Base-by-base conservation (phyloP, 2,113 vertebrate genomes). In the Leucopsar rothschildi region DNA sequence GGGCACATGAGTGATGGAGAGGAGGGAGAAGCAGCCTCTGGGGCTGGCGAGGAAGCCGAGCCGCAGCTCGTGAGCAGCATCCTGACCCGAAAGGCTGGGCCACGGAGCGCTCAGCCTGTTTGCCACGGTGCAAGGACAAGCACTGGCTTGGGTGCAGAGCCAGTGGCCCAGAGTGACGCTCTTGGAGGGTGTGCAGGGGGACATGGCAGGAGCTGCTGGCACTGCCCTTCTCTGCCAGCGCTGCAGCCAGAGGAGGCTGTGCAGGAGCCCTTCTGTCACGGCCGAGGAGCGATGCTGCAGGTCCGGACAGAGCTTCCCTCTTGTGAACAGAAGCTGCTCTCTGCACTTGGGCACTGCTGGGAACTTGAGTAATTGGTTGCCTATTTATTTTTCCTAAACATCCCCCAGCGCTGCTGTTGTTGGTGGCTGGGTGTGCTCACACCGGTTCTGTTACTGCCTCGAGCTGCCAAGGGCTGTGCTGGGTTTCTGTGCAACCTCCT, bases 1-100 rank as follows among this genome's bases (percentile, higher is more conserved):
- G 53, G 89, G 83, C 3, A 98, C 97, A 78, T 98, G 98, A 98
- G 59, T 0, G 1, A 10, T 42, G 42, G 15, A 65, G 14, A 61
- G 35, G 19, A n/a, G 21, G 7, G 3, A 6, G 16, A 44, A 90
- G 91, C 42, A 90, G 88, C 61, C 90, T 92, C 60, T 81, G 13
- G 4, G 88, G 88, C 86, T 95, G 56, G 39, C 4, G 11, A 95
- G 77, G 55, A 85, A 86, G 50, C 93, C 81, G 23, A 92, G 71
- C 90, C 66, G 39, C 47, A 31, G 79, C 82, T 79, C 37, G 25
- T 20, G 52, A 69, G 88, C 91, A 88, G 57, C 61, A 40, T 81
- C 61, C 57, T 85, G 80, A 85, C 75, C 50, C 44, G 14, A 77
- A 49, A 89, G 88, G 91, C 96, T 86, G 91, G 86, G 85, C 82